Evolutionary conservation across 1,140 invertebrate species (phyloP), one percentile per base, ranked within the genome.

Genomic region (Anadara kagoshimensis): DNA sequence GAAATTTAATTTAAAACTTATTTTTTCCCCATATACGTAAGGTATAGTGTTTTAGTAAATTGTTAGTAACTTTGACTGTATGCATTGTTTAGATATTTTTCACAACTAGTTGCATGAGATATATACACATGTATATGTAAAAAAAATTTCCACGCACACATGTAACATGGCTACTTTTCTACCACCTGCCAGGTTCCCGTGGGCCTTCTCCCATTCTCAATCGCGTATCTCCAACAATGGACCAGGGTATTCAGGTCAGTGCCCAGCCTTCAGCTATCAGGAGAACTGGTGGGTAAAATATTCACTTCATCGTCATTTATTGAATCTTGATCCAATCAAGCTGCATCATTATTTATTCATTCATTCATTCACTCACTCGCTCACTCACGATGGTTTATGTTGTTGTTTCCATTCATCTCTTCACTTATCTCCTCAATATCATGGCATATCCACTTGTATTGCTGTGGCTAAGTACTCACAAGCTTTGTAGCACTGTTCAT

Each of bases 211-310:
- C 84, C 67, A 65, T 66, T 67, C 78, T 76, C 70, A 79, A 73
- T 64, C 78, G 86, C 22, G 82, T 83, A 64, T 88, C 85, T 77
- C 94, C 95, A 51, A 95, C 95, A 10, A 92, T 93, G 78, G 95
- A 97, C 87, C 94, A 95, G 86, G 92, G 93, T 73, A 93, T 93
- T 69, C 95, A 96, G 72, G 81, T 83, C 41, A 78, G 78, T 58
- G 64, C 76, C 18, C 69, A 72, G 68, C 62, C 45, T 56, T 41
- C 67, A 51, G 71, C 68, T 67, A 79, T 68, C 63, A 44, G 70
- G 29, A 66, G 72, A 62, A 73, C 71, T 75, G 79, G 79, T 81
- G 69, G 76, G 79, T 80, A 80, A 51, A 24, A 45, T 24, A 69
- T 41, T 63, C 41, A 26, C 61, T 20, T 8, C 18, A 45, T 45